Base-by-base conservation (phyloP, 2,888 invertebrate genomes). In the Sphaerophoria taeniata region DNA sequence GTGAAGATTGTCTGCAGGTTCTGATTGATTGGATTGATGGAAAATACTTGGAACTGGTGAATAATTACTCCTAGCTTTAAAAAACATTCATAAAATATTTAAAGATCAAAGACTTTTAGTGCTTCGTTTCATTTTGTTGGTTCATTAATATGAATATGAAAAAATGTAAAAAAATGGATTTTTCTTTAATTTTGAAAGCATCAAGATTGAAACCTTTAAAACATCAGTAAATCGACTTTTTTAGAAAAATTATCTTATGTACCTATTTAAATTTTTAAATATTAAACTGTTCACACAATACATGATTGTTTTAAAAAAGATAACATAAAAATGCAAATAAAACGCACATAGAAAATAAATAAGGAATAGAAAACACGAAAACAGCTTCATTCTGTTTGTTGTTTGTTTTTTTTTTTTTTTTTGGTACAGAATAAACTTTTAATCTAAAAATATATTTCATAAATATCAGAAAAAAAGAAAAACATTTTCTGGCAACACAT, bases 401-500 rank as follows among this genome's bases (percentile, higher is more conserved):
- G 24, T 24, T 24, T 24, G 24, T 24, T 24, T 24, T 24, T 24
- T 24, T 24, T 24, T 24, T 24, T 24, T 24, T 24, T 24, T 24
- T 24, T 24, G 1, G 24, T 24, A 24, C 24, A 24, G 24, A 24
- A 24, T 24, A 24, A 24, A 24, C 24, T 81, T 69, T 69, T 34
- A 67, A 55, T 82, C 77, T 82, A 82, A 82, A 77, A 82, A 82
- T 82, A 65, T 36, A 65, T 63, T 7, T 34, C 39, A 61, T 34
- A n/a, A 47, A 53, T 45, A 60, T 47, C 51, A 71, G 75, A 51
- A 49, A 11, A 45, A 11, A 45, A 12, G 71, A 3, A 65, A 43
- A 58, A 34, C 4, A 34, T 34, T n/a, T 49, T 14, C 65, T 65
- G 65, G 65, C 65, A 65, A 49, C 65, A 65, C 49, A 65, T 65